Evolutionary conservation across 1,140 invertebrate species (phyloP), one percentile per base, ranked within the genome.

Genomic region (Drosophila malerkotliana): DNA sequence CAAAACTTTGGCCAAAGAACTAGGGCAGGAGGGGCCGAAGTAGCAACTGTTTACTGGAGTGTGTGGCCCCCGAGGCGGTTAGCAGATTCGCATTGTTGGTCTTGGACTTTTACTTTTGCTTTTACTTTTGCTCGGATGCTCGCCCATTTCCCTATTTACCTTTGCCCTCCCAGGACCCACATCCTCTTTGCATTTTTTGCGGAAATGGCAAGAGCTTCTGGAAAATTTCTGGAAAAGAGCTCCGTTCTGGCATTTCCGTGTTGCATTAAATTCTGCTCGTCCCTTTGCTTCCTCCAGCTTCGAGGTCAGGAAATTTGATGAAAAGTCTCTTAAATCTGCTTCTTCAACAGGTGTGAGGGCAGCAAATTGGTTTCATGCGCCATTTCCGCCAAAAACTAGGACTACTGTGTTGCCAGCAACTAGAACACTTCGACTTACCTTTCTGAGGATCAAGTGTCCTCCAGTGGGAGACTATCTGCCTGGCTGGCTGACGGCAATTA

Each of bases 301-400:
- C 39, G 39, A 18, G 51, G 44, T 44, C 82, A 82, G 82, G 82
- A 88, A 88, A 87, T 87, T 75, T 78, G 71, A 76, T 79, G 74
- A 53, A 53, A 79, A 78, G 49, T 82, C 61, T 66, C 79, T 78
- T 83, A 74, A 88, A 61, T 54, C 73, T 59, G 61, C 60, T 64
- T 41, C 47, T 49, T 58, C 66, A 67, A 54, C 48, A 71, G 48
- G 54, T 72, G 41, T 57, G 15, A 72, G 51, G 55, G 66, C 48
- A 60, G 68, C 67, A 83, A 87, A 87, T 88, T 83, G 83, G 53
- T 61, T 79, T 76, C 82, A 82, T 76, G 48, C 68, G 78, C 69
- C 74, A 85, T 78, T 87, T 85, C 82, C 82, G 59, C 30, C 39
- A 39, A 18, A 26, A 49, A 56, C 28, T 37, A 26, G 14, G 56